These are phyloP conservation scores for Serilophus lunatus DNA, from an alignment of 2,113 vertebrate genomes.

Conservation along the genomic window DNA sequence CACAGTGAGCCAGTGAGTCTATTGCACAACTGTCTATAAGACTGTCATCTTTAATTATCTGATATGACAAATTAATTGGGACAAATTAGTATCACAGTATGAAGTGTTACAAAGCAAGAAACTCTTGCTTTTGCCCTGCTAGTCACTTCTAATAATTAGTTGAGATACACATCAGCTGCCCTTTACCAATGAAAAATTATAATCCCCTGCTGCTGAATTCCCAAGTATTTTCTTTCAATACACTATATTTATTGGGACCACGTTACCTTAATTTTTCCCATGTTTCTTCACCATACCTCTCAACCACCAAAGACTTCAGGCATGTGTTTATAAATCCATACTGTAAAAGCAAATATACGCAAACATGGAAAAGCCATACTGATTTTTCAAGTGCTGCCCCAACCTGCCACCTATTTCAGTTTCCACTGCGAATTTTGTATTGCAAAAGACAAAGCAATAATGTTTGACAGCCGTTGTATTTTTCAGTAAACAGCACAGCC, in stretches of 20 bases:
- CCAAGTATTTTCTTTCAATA: neutral
- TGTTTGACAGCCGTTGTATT: neutral
- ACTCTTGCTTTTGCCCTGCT: neutral
- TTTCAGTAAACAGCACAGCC: neutral
- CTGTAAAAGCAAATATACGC: conserved; percentile 26
- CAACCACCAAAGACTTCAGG: conserved; percentile 73
- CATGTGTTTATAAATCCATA: conserved; percentile 81
- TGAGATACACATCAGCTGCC: neutral
- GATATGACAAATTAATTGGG: conserved; percentile 7
- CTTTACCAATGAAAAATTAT: neutral
- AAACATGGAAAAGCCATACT: neutral
- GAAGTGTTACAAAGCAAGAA: neutral
- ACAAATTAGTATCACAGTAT: neutral
- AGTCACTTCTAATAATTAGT: neutral
- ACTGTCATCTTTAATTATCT: conserved; percentile 19
- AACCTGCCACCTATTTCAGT: neutral
- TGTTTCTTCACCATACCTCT: conserved; percentile 77
- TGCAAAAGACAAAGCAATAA: neutral
- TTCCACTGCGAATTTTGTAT: neutral
- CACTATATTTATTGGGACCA: neutral
- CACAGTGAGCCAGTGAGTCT: neutral
- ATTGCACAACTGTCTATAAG: neutral
- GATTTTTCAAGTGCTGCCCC: neutral
- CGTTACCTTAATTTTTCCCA: conserved; percentile 80
- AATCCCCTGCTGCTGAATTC: neutral